Evolutionary conservation across 2,888 invertebrate genomes (phyloP).

Genomic region (Monoplex corrugatus): DNA sequence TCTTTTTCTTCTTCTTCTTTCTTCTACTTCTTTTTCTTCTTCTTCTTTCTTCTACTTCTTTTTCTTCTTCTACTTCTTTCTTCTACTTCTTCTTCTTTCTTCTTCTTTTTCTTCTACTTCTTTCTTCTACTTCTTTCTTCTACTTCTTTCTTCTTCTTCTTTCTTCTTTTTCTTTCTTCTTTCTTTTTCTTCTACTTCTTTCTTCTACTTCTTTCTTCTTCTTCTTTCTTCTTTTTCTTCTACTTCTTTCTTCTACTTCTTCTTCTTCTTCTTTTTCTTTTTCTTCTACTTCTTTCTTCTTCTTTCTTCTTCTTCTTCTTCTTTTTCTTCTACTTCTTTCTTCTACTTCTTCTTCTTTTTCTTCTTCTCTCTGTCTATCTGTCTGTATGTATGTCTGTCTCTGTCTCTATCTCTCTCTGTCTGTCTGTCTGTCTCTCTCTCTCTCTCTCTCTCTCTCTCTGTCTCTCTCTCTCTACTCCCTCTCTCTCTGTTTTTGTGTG

Average conservation of each 20-base stretch:
- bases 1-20: constrained; percentile 10
- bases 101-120: not conserved
- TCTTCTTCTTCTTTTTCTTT: constrained; percentile 21
- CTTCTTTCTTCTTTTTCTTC: constrained; percentile 2
- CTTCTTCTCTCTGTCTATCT: not conserved
- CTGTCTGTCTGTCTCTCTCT: too few species aligned
- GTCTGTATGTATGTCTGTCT: not conserved
- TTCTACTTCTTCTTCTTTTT: too few species aligned
- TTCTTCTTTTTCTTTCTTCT: constrained; percentile 28
- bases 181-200: not conserved
- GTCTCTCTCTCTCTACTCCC: not conserved
- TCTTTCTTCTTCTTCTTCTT: too few species aligned
- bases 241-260: not conserved
- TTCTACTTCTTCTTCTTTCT: not conserved
- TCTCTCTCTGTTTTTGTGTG: not conserved
- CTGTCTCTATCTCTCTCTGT: not conserved
- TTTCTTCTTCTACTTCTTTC: not conserved
- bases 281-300: not conserved
- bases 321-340: too few species aligned
- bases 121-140: not conserved
- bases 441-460: not conserved
- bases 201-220: not conserved
- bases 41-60: not conserved
- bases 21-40: constrained; percentile 6
- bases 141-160: not conserved